phyloP scores from a whole-genome alignment of 1,140 invertebrate genomes.

The Cotesia typhae region DNA sequence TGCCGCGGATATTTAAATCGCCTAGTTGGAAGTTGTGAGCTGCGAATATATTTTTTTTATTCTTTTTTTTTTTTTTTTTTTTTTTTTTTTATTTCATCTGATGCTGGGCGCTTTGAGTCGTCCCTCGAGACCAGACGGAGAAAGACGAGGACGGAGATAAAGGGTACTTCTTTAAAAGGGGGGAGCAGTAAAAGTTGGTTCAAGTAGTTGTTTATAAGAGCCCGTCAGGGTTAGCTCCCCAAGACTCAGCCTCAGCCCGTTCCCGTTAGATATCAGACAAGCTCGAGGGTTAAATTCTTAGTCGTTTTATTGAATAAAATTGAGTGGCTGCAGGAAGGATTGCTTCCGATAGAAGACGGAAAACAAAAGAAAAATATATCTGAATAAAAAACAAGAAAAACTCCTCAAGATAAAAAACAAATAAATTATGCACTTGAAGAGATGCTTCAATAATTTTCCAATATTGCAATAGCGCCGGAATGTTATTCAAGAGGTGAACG shows the following conservation, averaged over 20 bases:
- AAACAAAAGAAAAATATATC: neutral
- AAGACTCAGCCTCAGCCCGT: neutral
- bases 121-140: neutral
- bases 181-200: slow-evolving; percentile 26
- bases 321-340: slow-evolving; percentile 22
- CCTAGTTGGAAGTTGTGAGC: slow-evolving; percentile 15
- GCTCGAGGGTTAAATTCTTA: slow-evolving; percentile 25
- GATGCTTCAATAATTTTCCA: slow-evolving; percentile 22
- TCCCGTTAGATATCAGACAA: neutral
- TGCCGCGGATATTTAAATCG: slow-evolving; percentile 45
- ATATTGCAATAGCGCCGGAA: slow-evolving; percentile 9
- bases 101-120: neutral
- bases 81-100: slow-evolving; percentile 2
- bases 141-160: neutral
- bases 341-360: slow-evolving; percentile 11
- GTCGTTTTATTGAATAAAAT: slow-evolving; percentile 33
- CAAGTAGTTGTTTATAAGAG: slow-evolving; percentile 30
- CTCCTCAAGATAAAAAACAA: slow-evolving; percentile 8
- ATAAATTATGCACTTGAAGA: slow-evolving; percentile 17
- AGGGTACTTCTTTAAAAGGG: slow-evolving; percentile 14
- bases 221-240: neutral
- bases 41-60: slow-evolving; percentile 6
- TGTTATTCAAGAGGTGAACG: slow-evolving; percentile 8
- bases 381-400: neutral
- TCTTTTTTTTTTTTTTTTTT: neutral